Base-by-base conservation (phyloP, 2,888 invertebrate species). In the Synanthedon myopaeformis region DNA sequence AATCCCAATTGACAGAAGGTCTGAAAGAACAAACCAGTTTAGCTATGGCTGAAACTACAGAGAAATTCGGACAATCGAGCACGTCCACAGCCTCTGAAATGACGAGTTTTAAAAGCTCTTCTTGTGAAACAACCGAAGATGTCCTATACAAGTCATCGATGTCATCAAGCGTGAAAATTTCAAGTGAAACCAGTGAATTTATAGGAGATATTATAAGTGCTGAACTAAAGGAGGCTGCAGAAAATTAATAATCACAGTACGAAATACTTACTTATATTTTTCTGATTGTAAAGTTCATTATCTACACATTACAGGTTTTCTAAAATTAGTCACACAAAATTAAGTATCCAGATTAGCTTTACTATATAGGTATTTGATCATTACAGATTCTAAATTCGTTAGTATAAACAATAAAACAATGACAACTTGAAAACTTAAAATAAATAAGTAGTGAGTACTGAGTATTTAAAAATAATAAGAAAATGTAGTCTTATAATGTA, bases 141-240 rank as follows among this genome's bases (percentile, higher is more conserved):
- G 57, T 63, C 53, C 52, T 53, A 19, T 49, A 19, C 23, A 23
- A 49, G 12, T 49, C 49, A 10, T 49, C 49, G 11, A 19, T 49
- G 49, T 61, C 64, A 14, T 66, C 69, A 51, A 67, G 59, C n/a
- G 56, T 61, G 51, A 67, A 62, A 56, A 58, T 60, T 41, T 57
- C 62, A 1, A 66, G 64, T 55, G 71, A 67, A 51, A 69, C 63
- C 4, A 63, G 60, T 54, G 69, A 69, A 54, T 56, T 65, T 45
- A 64, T 66, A 19, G 66, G 65, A 55, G 69, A 71, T n/a, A 58
- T 59, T 4, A 66, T 72, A 13, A 64, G 63, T 41, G 69, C 68
- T 1, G 70, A 75, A 57, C 56, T 74, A 3, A 69, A 64, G 58
- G 72, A 73, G 57, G 72, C 71, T 50, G 65, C 72, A 54, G 74